Conservation (phyloP, 2,888 invertebrate genomes). For the Falcaria lacertinaria region DNA sequence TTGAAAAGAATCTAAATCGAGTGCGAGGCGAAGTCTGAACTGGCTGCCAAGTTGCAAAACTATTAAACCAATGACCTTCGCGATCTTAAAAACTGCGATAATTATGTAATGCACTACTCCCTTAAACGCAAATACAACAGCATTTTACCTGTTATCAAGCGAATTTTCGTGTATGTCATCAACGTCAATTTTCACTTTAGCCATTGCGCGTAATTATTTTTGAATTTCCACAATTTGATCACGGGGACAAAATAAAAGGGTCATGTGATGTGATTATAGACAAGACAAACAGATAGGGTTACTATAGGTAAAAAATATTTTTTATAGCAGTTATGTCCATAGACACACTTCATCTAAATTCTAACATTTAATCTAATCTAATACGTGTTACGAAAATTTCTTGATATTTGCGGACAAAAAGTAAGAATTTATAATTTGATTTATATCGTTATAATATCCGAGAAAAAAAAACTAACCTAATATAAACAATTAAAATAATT, state of each 20-base stretch:
- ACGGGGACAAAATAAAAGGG: slow-evolving; percentile 85
- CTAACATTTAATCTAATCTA: no score
- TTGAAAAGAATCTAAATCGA: slow-evolving; percentile 28
- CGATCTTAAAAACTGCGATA: slow-evolving; percentile 35
- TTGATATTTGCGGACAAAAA: no score
- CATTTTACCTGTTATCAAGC: slow-evolving; percentile 80
- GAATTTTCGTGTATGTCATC: slow-evolving; percentile 81
- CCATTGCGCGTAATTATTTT: slow-evolving; percentile 79
- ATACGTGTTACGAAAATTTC: no score
- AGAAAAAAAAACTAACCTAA: no score
- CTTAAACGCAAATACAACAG: slow-evolving; percentile 20
- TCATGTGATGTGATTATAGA: slow-evolving; percentile 81
- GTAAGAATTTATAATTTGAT: no score
- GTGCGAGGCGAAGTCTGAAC: slow-evolving; percentile 22
- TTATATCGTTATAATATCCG: no score
- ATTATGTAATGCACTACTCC: slow-evolving; percentile 57
- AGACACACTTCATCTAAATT: neutral
- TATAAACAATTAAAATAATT: no score
- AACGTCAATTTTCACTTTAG: slow-evolving; percentile 76
- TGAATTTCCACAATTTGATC: slow-evolving; percentile 84
- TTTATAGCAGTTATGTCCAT: neutral
- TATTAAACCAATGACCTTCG: slow-evolving; percentile 67
- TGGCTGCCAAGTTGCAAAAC: slow-evolving; percentile 63
- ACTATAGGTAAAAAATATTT: slow-evolving; percentile 6
- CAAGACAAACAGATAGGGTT: slow-evolving; percentile 24